Base-by-base conservation (phyloP, 2,888 invertebrate species). In the Cylloceria caligata region DNA sequence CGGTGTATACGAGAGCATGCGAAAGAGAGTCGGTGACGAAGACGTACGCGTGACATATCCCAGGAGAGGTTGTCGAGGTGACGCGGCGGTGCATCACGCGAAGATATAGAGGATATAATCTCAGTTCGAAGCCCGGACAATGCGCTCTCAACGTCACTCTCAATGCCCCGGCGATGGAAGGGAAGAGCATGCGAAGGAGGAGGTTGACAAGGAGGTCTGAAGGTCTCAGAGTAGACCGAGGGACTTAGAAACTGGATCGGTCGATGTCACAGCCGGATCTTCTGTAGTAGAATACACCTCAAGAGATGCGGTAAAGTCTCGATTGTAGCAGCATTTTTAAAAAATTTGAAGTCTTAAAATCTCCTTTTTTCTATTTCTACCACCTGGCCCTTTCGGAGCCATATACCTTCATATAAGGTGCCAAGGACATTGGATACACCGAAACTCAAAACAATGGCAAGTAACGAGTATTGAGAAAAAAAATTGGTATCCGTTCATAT, bases 111-210 rank as follows among this genome's bases (percentile, higher is more conserved):
- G 83, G 80, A 80, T 86, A 84, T 88, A 88, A 87, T 86, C 81
- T 71, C 84, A 62, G 76, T 83, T 79, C 83, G 85, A 88, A 86
- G 85, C 85, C 87, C 84, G 89, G 86, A 90, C 90, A 90, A 90
- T 90, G 84, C 85, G 83, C 86, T 83, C 90, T 90, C 88, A 87
- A 90, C 88, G 90, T 90, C 90, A 89, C 87, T 90, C 88, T 90
- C 89, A 88, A 90, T 88, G 86, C 87, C 84, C 86, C 83, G 83
- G 39, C 73, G 79, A 79, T 71, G 81, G 74, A 76, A 78, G 83
- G 74, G 73, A 84, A 76, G 83, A 71, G 64, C 69, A 24, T 34
- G 57, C 67, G 49, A 72, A 72, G 72, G 72, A 72, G 64, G 55
- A 74, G 64, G 55, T 24, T 24, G 24, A 19, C 39, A 27, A 49